Base-by-base conservation (phyloP, 2,888 invertebrate genomes). In the Eristalis arbustorum region DNA sequence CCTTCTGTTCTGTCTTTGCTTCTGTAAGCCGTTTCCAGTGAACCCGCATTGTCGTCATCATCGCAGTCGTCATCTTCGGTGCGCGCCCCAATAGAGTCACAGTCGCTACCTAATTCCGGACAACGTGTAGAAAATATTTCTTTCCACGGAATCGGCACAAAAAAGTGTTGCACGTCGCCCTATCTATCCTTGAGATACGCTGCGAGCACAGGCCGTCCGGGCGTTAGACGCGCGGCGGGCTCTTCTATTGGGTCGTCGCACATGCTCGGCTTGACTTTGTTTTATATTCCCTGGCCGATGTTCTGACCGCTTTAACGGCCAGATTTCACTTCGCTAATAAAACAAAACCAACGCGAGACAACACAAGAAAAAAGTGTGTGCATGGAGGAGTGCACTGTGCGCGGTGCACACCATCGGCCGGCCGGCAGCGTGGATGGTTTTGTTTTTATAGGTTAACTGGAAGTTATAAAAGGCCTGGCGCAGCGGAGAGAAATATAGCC, bases 11-110 rank as follows among this genome's bases (percentile, higher is more conserved):
- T 59, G 34, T 42, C 34, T 69, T 73, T 64, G 73, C 69, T 71
- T 71, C 64, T 66, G 57, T 63, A 77, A 57, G 61, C 74, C 69
- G 42, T 78, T 87, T 87, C 87, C 56, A 83, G 79, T 63, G 83
- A 87, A 87, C 87, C 87, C 87, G 87, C 83, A 87, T 79, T n/a
- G 67, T 85, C 69, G 37, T 78, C 81, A 74, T 68, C 73, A 71
- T 66, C 77, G 59, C 18, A 23, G 28, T 56, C 74, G 40, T 42
- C 69, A 79, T 83, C 78, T 71, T 81, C 77, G 77, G n/a, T 59
- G 64, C 31, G 62, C 66, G 34, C 77, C 82, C 73, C 87, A 42
- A 78, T 69, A 61, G 42, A 42, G 42, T 42, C 42, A 56, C 23
- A 59, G 71, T 77, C 13, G 62, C 59, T 75, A 82, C 83, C 79